A percentile compares a stretch with the other conserved stretches of the same genome.
Conservation (phyloP, 1,140 invertebrate species). For the Hylyphantes graminicola region DNA sequence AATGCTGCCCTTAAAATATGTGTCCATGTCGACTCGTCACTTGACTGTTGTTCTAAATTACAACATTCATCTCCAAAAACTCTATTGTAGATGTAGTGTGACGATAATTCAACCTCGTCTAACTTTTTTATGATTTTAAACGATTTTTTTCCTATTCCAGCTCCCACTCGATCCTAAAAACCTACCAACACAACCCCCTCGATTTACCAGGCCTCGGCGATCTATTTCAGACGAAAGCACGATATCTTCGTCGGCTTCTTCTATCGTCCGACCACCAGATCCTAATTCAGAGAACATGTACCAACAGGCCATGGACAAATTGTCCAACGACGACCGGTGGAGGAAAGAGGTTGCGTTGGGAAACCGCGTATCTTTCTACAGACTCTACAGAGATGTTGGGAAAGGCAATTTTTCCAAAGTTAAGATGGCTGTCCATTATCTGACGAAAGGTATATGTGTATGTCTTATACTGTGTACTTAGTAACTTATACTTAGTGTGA, state of each 20-base stretch:
- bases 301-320: conserved; percentile 45
- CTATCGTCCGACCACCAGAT: not conserved
- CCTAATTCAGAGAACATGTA: conserved; percentile 3
- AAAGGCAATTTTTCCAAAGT: conserved; percentile 91
- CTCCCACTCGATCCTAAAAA: conserved; percentile 20
- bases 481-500: too few species aligned
- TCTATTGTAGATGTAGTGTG: too few species aligned
- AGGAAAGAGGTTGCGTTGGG: conserved; percentile 75
- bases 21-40: too few species aligned
- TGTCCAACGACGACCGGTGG: conserved; percentile 70
- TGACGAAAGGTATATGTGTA: conserved; percentile 79
- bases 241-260: conserved; percentile 21
- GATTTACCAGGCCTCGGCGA: conserved; percentile 25
- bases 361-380: conserved; percentile 77
- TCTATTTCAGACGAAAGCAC: conserved; percentile 47
- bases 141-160: not conserved
- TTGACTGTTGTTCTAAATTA: too few species aligned
- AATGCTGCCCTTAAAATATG: too few species aligned
- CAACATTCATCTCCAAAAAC: too few species aligned
- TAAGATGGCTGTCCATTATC: conserved; percentile 83
- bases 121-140: too few species aligned
- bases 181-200: not conserved
- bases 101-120: too few species aligned
- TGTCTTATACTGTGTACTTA: not conserved
- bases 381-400: conserved; percentile 79